These are phyloP conservation scores for Halocaridina rubra DNA, from an alignment of 2,888 invertebrate genomes.

Conservation along the genomic window DNA sequence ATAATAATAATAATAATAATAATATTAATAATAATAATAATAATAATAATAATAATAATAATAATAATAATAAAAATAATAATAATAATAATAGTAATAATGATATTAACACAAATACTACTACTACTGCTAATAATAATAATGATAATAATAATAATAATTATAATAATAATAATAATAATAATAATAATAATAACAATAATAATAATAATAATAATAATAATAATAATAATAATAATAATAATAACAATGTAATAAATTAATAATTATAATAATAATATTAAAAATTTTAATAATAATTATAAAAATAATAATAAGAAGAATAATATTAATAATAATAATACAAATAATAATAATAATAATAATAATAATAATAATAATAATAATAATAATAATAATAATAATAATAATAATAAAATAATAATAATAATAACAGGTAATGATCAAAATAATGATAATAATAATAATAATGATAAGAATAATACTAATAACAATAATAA, in stretches of 20 bases:
- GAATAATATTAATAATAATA: background rate
- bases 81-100: background rate
- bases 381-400: background rate
- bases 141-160: background rate
- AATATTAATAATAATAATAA: background rate
- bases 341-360: background rate
- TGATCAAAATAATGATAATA: background rate
- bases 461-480: background rate
- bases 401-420: background rate
- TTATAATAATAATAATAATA: background rate
- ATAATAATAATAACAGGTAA: background rate
- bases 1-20: background rate
- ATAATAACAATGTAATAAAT: background rate
- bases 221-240: background rate
- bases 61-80: background rate
- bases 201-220: background rate
- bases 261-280: background rate
- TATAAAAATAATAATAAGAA: background rate
- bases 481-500: background rate
- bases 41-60: slow-evolving; percentile 1
- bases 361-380: background rate
- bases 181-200: background rate
- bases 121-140: background rate
- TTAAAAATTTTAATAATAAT: background rate
- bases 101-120: background rate